A percentile compares a stretch with the other conserved stretches of the same genome.
phyloP scores from a whole-genome alignment of 1,140 invertebrate species.

The Drosophila sp. region DNA sequence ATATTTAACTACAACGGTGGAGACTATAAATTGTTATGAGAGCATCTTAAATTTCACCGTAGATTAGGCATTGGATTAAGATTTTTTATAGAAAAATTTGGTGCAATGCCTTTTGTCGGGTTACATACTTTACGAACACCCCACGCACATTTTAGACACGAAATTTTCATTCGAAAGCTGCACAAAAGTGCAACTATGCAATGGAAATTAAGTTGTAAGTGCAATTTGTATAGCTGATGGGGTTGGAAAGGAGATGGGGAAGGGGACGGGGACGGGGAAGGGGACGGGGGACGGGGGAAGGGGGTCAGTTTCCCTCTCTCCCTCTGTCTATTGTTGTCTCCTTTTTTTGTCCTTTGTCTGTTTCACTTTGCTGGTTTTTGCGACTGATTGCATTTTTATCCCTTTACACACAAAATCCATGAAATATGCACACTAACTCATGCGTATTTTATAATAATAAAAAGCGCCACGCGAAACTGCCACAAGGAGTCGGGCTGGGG shows the following conservation, averaged over 20 bases:
- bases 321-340: conserved; percentile 3
- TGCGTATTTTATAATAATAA: conserved; percentile 83
- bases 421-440: conserved; percentile 83
- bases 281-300: no score
- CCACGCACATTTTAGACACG: conserved; percentile 7
- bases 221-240: conserved; percentile 36
- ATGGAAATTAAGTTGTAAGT: conserved; percentile 52
- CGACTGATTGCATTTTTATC: conserved; percentile 82
- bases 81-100: no score
- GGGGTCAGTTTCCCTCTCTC: background rate
- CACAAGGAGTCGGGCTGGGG: conserved; percentile 7
- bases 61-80: no score
- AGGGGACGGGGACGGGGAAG: no score
- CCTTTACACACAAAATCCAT: conserved; percentile 81
- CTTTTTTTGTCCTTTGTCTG: conserved; percentile 59
- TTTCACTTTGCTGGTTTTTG: conserved; percentile 82
- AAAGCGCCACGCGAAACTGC: conserved; percentile 63
- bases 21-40: no score
- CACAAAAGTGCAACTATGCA: conserved; percentile 12
- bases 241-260: background rate
- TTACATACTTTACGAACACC: background rate
- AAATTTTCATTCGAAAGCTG: background rate
- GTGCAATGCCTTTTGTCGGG: no score
- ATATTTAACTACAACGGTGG: no score
- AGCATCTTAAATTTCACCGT: no score